Conservation (phyloP, 1,140 invertebrate species). For the Zaprionus nigranus region DNA sequence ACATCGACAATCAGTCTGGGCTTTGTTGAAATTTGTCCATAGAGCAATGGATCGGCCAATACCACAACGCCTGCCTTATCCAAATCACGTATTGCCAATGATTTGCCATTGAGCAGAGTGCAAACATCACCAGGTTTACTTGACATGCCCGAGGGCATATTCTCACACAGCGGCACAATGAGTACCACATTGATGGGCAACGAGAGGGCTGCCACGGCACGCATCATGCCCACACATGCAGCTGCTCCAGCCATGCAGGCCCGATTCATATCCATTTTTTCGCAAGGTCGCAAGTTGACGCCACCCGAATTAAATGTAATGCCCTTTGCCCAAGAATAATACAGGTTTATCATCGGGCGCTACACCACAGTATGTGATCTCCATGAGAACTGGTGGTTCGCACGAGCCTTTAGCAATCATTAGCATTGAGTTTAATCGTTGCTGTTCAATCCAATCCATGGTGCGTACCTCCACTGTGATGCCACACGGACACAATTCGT, state of each 20-base stretch:
- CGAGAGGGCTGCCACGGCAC: conserved; percentile 62
- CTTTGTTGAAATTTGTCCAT: conserved; percentile 87
- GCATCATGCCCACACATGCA: conserved; percentile 68
- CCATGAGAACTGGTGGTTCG: conserved; percentile 90
- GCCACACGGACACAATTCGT: conserved; percentile 85
- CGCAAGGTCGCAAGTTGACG: conserved; percentile 89
- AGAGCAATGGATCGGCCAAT: conserved; percentile 94
- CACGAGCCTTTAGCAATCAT: conserved; percentile 90
- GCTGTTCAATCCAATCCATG: conserved; percentile 88
- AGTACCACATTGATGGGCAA: conserved; percentile 70
- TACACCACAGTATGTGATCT: conserved; percentile 86
- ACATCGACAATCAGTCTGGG: conserved; percentile 90
- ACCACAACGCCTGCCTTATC: conserved; percentile 96
- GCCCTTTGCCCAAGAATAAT: conserved; percentile 92
- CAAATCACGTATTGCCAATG: conserved; percentile 90
- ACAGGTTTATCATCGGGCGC: conserved; percentile 85
- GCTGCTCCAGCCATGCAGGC: conserved; percentile 90
- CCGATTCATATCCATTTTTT: conserved; percentile 93
- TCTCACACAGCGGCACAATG: conserved; percentile 90
- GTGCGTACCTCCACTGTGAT: conserved; percentile 89
- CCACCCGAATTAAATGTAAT: conserved; percentile 95
- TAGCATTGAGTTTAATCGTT: conserved; percentile 91
- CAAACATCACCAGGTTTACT: conserved; percentile 95
- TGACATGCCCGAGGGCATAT: conserved; percentile 93
- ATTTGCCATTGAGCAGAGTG: conserved; percentile 92